A percentile compares a stretch with the other conserved stretches of the same genome.
Evolutionary conservation across 1,140 invertebrate genomes (phyloP).

Genomic region (Drosophila lacteicornis): DNA sequence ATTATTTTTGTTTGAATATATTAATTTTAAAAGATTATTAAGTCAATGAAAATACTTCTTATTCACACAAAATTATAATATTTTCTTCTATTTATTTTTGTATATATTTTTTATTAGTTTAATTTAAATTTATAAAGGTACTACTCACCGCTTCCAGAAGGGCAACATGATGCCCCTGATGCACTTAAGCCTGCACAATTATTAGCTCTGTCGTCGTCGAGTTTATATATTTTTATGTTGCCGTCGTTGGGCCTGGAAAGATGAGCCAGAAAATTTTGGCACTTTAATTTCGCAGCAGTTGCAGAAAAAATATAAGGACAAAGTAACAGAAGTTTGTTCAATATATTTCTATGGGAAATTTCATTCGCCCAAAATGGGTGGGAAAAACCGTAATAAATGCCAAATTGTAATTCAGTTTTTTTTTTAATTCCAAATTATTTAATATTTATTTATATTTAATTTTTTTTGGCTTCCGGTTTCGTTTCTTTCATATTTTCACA

Average conservation of each 20-base stretch:
- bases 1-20: no score
- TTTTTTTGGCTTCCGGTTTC: not conserved
- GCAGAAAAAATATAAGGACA: constrained; percentile 12
- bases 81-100: not conserved
- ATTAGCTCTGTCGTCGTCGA: constrained; percentile 66
- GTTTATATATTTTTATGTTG: constrained; percentile 60
- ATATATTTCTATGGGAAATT: constrained; percentile 2
- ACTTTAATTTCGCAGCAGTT: constrained; percentile 52
- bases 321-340: not conserved
- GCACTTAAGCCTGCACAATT: constrained; percentile 66
- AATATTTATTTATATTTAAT: not conserved
- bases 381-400: constrained; percentile 11
- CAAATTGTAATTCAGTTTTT: not conserved
- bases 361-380: constrained; percentile 6
- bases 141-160: constrained; percentile 83
- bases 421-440: not conserved
- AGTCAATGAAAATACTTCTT: no score
- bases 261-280: constrained; percentile 64
- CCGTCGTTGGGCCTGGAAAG: constrained; percentile 74
- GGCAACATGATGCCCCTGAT: constrained; percentile 81
- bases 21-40: no score
- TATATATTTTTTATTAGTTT: not conserved
- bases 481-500: constrained; percentile 6
- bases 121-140: not conserved
- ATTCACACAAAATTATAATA: not conserved